Evolutionary conservation across 2,888 invertebrate species (phyloP), one percentile per base, ranked within the genome.

Genomic region (Acleris holmiana): DNA sequence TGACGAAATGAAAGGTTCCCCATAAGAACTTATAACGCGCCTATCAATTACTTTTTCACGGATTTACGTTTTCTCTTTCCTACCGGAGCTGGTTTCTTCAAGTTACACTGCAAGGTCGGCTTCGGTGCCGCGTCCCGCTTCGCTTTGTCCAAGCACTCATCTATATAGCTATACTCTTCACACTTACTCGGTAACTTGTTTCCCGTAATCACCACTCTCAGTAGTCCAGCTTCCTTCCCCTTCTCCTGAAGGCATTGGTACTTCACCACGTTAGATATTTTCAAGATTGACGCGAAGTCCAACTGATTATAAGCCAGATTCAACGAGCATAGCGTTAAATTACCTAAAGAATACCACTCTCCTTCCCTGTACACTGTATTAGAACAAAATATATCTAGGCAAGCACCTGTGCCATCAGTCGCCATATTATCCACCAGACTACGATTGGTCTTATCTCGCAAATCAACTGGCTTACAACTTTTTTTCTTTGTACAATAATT

Each of bases 281-380:
- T 80, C 40, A 62, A 57, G 1, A 86, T 35, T 10, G 79, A 74
- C 2, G 54, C n/a, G 35, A 69, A 76, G 4, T 69, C 67, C 50
- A 88, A 66, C 46, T 78, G 62, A 61, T 88, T 88, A 56, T 79
- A 86, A 0, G 82, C 79, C 10, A 88, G 53, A 71, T 88, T 87
- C 18, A 88, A 66, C 19, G 77, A 87, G 64, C 79, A 79, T 6
- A 88, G 68, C 25, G 61, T 66, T 2, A 83, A 69, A 69, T 88
- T 88, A 8, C 88, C 86, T 23, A 68, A 71, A 18, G 71, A 75
- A 67, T 75, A 77, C 23, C 49, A 19, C 23, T 63, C 18, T 17
- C 68, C 72, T 18, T 79, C 66, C 65, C 67, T 51, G 6, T 70
- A 50, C 2, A 76, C 41, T 19, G 48, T 58, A 47, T 74, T 67